These are phyloP conservation scores for Paraplagusia blochii DNA, from an alignment of 2,113 vertebrate species.

Conservation along the genomic window DNA sequence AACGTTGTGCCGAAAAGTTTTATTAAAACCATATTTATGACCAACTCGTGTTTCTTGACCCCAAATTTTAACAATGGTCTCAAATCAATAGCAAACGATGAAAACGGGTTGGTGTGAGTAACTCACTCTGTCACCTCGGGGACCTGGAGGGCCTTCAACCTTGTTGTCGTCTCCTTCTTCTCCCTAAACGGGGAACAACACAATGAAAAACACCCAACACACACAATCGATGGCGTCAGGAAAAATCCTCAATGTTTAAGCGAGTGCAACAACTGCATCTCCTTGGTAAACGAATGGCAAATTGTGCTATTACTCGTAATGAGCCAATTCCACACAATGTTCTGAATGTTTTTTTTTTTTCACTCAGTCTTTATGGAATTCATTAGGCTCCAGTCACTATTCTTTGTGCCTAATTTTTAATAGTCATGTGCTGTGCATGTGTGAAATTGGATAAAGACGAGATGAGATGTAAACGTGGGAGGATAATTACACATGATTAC, in stretches of 20 bases:
- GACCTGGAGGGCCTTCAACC: conserved; percentile 85
- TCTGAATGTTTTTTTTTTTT: conserved; percentile 23
- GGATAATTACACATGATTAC: conserved; percentile 14
- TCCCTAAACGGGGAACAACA: conserved; percentile 75
- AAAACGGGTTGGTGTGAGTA: background rate
- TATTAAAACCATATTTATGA: too few relatives aligned
- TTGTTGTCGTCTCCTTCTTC: conserved; percentile 91
- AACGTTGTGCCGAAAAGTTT: too few relatives aligned
- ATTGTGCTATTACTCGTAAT: conserved; percentile 39
- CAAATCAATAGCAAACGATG: background rate
- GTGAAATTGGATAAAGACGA: conserved; percentile 26
- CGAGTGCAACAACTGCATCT: conserved; percentile 5
- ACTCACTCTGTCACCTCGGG: conserved; percentile 94
- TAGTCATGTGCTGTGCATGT: conserved; percentile 31
- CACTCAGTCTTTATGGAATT: conserved; percentile 35
- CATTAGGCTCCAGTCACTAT: conserved; percentile 43
- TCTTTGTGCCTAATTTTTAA: conserved; percentile 31
- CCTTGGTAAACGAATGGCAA: conserved; percentile 21
- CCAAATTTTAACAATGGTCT: background rate
- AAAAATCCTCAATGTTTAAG: conserved; percentile 37
- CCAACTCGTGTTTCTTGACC: background rate
- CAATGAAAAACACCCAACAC: conserved; percentile 10
- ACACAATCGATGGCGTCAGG: background rate
- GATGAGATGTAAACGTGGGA: conserved; percentile 2
- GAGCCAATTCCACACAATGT: conserved; percentile 30